These are phyloP conservation scores for Dromaius novaehollandiae DNA, from an alignment of 2,113 vertebrate species.

Conservation along the genomic window DNA sequence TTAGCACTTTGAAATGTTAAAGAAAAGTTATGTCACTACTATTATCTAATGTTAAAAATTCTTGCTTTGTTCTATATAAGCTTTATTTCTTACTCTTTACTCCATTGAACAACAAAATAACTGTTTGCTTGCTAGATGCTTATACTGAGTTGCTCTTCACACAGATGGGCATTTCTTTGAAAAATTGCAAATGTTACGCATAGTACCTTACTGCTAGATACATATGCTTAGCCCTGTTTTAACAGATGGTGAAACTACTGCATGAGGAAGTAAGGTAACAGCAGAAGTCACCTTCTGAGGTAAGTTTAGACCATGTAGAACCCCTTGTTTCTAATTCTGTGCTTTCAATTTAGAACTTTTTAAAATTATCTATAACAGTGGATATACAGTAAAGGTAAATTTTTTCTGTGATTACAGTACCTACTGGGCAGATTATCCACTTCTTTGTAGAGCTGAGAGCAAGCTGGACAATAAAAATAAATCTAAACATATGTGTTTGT, in stretches of 20 bases:
- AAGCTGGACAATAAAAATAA: not conserved
- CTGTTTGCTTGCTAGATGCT: not conserved
- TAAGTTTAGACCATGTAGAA: not conserved
- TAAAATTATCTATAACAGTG: not conserved
- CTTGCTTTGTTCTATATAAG: not conserved
- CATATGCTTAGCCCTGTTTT: not conserved
- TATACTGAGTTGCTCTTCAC: not conserved
- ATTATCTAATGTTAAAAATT: not conserved
- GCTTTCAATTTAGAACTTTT: not conserved
- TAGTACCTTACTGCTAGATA: not conserved
- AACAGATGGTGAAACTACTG: not conserved
- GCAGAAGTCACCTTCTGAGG: not conserved
- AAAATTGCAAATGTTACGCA: not conserved
- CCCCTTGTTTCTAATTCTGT: not conserved
- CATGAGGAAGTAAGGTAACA: not conserved
- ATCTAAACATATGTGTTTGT: not conserved
- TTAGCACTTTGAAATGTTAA: not conserved
- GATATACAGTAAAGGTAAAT: not conserved
- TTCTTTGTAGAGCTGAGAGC: not conserved
- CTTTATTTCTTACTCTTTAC: not conserved
- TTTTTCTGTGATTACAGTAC: not conserved
- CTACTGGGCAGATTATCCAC: not conserved
- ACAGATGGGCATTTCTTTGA: not conserved
- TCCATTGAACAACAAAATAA: not conserved
- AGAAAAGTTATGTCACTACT: not conserved